Base-by-base conservation (phyloP, 2,113 vertebrate genomes). In the Paraplagusia blochii region DNA sequence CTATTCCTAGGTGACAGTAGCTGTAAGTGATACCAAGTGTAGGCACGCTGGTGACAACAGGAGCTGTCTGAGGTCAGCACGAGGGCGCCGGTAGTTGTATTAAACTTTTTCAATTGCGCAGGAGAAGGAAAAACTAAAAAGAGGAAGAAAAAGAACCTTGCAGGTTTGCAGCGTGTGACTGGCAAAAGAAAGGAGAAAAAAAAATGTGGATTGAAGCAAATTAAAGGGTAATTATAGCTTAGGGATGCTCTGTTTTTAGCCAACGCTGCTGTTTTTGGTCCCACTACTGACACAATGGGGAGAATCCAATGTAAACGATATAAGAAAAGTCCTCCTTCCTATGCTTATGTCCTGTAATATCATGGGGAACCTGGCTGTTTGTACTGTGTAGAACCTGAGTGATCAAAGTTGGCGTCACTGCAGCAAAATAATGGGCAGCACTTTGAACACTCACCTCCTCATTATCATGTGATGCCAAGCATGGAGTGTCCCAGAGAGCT, bases 381-480 rank as follows among this genome's bases (percentile, higher is more conserved):
- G 48, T 69, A 56, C 58, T 53, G 43, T 44, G 29, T 55, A 62
- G 47, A 68, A 52, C 46, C 66, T 53, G 48, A 1, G 55, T 50
- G 69, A 82, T 85, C 72, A 80, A 80, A 83, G 78, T 56, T 0
- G 40, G n/a, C 48, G 50, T 62, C 35, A 6, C 53, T 42, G 58
- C 59, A 38, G 66, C 54, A 53, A 45, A 73, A 76, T 80, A 74
- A 80, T 63, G 45, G 58, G 63, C 63, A 36, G 77, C 67, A 77
- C 72, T 82, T 74, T 63, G 63, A 63, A 77, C 74, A 51, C 58
- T 70, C 71, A 62, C 58, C 76, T 74, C 74, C 73, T 78, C 58
- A 71, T 66, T 72, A 76, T 66, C 77, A 75, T 80, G 59, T 72
- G 74, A 80, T 62, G 58, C 68, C 68, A 61, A 73, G 74, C 65